Conservation (phyloP, 2,888 invertebrate species). For the Archips xylosteana region DNA sequence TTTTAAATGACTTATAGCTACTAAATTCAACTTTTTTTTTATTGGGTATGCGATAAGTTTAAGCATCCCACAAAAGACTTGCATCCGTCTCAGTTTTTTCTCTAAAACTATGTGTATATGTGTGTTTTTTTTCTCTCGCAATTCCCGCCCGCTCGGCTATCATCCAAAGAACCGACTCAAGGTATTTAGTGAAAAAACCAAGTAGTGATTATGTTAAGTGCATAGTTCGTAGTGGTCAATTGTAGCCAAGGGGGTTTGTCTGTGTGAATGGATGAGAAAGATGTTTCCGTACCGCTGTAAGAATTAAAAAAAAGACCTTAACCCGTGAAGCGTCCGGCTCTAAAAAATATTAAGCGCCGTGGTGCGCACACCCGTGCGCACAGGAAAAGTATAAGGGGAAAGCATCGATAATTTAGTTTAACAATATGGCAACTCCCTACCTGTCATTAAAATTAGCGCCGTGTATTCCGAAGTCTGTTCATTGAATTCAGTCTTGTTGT, state of each 20-base stretch:
- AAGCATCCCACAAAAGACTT: conserved; percentile 82
- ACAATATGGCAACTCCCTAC: too few species aligned
- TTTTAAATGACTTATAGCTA: too few species aligned
- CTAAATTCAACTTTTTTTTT: too few species aligned
- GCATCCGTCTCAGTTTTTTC: conserved; percentile 79
- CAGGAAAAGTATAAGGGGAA: too few species aligned
- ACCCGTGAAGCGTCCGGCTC: too few species aligned
- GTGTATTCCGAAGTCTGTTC: too few species aligned
- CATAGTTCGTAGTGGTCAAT: conserved; percentile 80
- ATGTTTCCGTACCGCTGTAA: conserved; percentile 62
- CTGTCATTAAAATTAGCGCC: too few species aligned
- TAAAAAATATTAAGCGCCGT: too few species aligned
- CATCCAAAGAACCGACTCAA: conserved; percentile 85
- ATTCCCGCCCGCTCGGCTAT: conserved; percentile 87
- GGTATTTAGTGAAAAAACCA: conserved; percentile 74
- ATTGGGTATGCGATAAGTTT: conserved; percentile 52
- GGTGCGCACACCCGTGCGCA: too few species aligned
- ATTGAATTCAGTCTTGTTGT: too few species aligned
- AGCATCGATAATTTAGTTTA: background rate
- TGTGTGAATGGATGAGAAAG: conserved; percentile 68
- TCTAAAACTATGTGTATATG: conserved; percentile 87
- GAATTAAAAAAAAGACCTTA: background rate
- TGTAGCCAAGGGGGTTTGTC: conserved; percentile 85
- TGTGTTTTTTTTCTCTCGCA: conserved; percentile 90
- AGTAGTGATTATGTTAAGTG: conserved; percentile 76